Base-by-base conservation (phyloP, 1,140 invertebrate species). In the Gonioctena quinquepunctata region DNA sequence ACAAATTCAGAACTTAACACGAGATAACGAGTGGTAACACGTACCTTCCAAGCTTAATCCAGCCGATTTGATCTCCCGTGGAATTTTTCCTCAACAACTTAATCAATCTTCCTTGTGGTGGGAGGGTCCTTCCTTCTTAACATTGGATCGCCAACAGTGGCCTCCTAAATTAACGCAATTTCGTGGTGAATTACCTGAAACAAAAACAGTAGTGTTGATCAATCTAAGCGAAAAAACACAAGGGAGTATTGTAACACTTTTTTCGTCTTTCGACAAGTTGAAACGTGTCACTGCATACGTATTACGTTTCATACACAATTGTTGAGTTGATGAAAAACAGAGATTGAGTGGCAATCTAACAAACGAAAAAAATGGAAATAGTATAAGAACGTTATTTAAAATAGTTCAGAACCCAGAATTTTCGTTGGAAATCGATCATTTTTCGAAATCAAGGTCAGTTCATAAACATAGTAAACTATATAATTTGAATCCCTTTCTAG, bases 21-120 rank as follows among this genome's bases (percentile, higher is more conserved):
- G 3, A 18, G 60, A 28, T 5, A 50, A 60, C 33, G 33, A 61
- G 13, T 85, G 84, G 80, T 66, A 68, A 27, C 77, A 85, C 66
- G 78, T 85, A 0, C 49, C 64, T 13, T 75, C 79, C 0, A 54
- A 74, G 3, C 56, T 73, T 1, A 85, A 86, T 60, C 83, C 84
- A 0, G 83, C 84, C 0, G 84, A 86, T 75, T 70, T 83, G 11
- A 71, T 83, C 52, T 85, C 84, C 2, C 68, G 85, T 8, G 84
- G 84, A n/a, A 18, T 79, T 18, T 11, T 66, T 21, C 66, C 74
- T 7, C 52, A 59, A 6, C 42, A 75, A n/a, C 50, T 85, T 5
- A 42, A 54, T 1, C 21, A 68, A 21, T 76, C 66, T 65, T 13
- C 56, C 5, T 60, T 84, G 16, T 85, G 84, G 82, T 83, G 75